Evolutionary conservation across 2,888 invertebrate genomes (phyloP).

Genomic region (Falcaria lacertinaria): DNA sequence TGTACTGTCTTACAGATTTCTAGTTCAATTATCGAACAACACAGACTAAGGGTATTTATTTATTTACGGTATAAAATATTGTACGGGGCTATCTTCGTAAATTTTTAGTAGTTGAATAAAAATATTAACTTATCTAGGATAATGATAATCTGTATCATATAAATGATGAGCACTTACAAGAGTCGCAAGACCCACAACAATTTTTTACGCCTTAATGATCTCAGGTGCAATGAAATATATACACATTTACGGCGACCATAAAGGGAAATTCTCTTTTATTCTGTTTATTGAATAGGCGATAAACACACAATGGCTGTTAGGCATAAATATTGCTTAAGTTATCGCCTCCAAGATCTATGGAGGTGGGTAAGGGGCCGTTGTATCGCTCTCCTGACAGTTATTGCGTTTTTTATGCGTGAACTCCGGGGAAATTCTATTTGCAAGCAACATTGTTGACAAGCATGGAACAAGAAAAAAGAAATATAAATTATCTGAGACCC

Average conservation of each 20-base stretch:
- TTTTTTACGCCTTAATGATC: not conserved
- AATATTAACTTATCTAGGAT: too few relatives aligned
- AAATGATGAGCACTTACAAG: too few relatives aligned
- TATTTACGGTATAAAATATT: too few relatives aligned
- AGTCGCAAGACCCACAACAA: too few relatives aligned
- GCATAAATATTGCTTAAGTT: conserved; percentile 58
- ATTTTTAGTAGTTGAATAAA: too few relatives aligned
- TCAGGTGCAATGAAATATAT: not conserved
- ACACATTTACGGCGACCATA: conserved; percentile 9
- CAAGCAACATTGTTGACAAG: conserved; percentile 46
- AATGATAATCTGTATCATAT: too few relatives aligned
- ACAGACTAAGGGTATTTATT: too few relatives aligned
- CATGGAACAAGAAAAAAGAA: conserved; percentile 18
- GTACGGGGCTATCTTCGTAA: too few relatives aligned
- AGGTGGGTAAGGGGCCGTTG: conserved; percentile 34
- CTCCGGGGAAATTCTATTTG: conserved; percentile 57
- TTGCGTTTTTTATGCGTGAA: conserved; percentile 60
- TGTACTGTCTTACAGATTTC: not conserved
- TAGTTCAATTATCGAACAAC: too few relatives aligned
- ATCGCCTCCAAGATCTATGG: conserved; percentile 50
- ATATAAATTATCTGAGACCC: not conserved
- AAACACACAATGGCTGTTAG: conserved; percentile 48
- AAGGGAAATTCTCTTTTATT: conserved; percentile 33
- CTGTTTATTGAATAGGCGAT: conserved; percentile 49
- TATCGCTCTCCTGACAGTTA: conserved; percentile 61